Base-by-base conservation (phyloP, 2,888 invertebrate genomes). In the Microplitis deprimator region DNA sequence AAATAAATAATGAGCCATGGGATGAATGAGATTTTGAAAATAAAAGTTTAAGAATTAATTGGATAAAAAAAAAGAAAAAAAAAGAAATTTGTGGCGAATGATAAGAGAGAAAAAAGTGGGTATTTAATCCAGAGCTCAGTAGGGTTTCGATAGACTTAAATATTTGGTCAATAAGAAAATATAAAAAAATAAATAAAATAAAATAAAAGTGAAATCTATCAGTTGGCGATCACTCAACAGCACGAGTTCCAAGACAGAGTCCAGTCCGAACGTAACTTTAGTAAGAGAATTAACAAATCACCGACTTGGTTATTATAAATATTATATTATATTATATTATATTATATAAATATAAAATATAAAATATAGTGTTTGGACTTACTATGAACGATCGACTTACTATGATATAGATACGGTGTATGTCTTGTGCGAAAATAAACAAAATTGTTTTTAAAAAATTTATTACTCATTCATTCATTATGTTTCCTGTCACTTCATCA, bases 351-450 rank as follows among this genome's bases (percentile, higher is more conserved):
- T 38, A 10, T 38, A 17, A 61, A 62, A 50, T 13, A 71, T 50
- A 13, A 13, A 67, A 41, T 73, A 13, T 29, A 65, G 65, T 65
- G 77, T 76, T 75, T 79, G 79, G 78, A 77, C 76, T 80, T 77
- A 29, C 29, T 29, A 29, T 29, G 29, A 79, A 79, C 83, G 83
- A 80, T 75, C 79, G 78, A 79, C 82, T 84, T 84, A 85, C 83
- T 85, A 84, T 88, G 86, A 88, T 85, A 88, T 89, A 89, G 87
- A 87, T 89, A 89, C 87, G 87, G 88, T 90, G 89, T 90, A 90
- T 89, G 89, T 89, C 89, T 89, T 90, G 89, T 90, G 89, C 89
- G 89, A 89, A 88, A 89, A 89, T 89, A 89, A 90, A 89, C 87
- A 85, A 89, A 89, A 90, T 17, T 17, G 17, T 68, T 40, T 68